Evolutionary conservation across 2,797 vertebrate species (phyloP), one percentile per base, ranked within the genome.

Genomic region (Bufotes viridis): DNA sequence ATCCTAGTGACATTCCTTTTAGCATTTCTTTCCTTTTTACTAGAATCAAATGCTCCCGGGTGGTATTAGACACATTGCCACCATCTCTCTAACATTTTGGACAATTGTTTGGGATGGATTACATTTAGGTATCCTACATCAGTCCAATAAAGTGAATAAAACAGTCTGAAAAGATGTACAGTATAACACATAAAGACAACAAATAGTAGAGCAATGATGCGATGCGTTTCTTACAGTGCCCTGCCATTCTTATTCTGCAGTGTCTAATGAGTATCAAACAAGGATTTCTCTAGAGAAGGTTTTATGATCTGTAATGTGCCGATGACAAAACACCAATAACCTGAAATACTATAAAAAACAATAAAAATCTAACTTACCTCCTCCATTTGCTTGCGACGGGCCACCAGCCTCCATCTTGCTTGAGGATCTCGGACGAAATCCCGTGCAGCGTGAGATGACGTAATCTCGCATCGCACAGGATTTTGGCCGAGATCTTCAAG

Each of bases 301-400:
- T 26, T 24, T 79, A 60, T 61, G 18, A 81, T 63, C 79, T 81
- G 58, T 60, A 80, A 34, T 80, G 78, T 63, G 29, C 58, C 9
- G 18, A 61, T 61, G 58, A 42, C 5, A 18, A 60, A n/a, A n/a
- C n/a, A n/a, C n/a, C n/a, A n/a, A n/a, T n/a, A n/a, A n/a, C n/a
- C n/a, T n/a, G n/a, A n/a, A n/a, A n/a, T n/a, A n/a, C n/a, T n/a
- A n/a, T n/a, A n/a, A n/a, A n/a, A n/a, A n/a, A n/a, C n/a, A n/a
- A n/a, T n/a, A n/a, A n/a, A n/a, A n/a, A n/a, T n/a, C n/a, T n/a
- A n/a, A n/a, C n/a, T n/a, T n/a, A n/a, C n/a, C n/a, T n/a, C n/a
- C n/a, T n/a, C n/a, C n/a, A n/a, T n/a, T n/a, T n/a, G n/a, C n/a
- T n/a, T n/a, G n/a, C n/a, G n/a, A n/a, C n/a, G n/a, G n/a, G n/a